A percentile compares a stretch with the other conserved stretches of the same genome.
These are phyloP conservation scores for Myopa tessellatipennis DNA, from an alignment of 2,888 invertebrate species.

Conservation along the genomic window DNA sequence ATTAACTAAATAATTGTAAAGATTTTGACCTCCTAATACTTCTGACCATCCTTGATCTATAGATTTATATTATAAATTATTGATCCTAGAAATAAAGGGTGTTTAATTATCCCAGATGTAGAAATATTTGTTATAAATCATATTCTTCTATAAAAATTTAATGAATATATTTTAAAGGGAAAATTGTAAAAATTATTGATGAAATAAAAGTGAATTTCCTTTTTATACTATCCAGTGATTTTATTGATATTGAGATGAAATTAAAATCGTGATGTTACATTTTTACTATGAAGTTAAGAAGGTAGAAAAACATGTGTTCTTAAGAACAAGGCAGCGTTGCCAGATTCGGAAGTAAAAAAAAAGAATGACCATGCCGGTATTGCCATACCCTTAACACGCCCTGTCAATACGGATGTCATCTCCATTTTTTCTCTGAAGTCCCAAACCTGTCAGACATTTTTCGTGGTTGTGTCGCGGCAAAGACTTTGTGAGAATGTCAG, in stretches of 20 bases:
- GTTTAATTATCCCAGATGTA: neutral
- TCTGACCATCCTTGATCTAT: neutral
- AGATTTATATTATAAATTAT: neutral
- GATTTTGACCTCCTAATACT: neutral
- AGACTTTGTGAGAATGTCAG: constrained; percentile 39
- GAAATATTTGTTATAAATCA: constrained; percentile 19
- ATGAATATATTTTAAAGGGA: no score
- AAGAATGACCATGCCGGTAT: no score
- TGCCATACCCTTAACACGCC: no score
- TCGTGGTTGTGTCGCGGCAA: no score
- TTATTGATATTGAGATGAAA: no score
- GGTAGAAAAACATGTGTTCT: no score
- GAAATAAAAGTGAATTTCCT: no score
- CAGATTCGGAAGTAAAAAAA: no score
- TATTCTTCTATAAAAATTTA: neutral
- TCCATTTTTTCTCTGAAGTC: neutral
- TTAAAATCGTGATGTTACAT: no score
- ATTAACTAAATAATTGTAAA: neutral
- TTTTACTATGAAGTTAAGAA: no score
- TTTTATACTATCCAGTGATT: no score
- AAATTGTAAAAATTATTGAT: neutral
- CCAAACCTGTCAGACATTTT: neutral
- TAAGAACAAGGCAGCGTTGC: no score
- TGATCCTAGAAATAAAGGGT: neutral
- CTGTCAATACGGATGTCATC: neutral